Conservation (phyloP, 1,140 invertebrate genomes). For the Trachymyrmex septentrionalis region DNA sequence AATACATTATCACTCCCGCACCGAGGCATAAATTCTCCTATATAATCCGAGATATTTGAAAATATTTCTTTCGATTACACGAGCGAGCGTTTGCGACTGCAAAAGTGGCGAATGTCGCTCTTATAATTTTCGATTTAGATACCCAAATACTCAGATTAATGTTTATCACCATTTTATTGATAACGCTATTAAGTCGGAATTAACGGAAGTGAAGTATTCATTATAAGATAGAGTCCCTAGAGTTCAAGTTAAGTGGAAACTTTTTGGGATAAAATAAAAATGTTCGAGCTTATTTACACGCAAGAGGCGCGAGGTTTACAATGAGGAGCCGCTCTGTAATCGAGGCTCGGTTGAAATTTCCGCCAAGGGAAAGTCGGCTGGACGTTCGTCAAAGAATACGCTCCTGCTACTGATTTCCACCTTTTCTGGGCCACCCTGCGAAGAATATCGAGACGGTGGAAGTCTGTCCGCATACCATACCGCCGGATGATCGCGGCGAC, state of each 20-base stretch:
- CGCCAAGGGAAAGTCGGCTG: constrained; percentile 54
- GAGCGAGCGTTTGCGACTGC: not conserved
- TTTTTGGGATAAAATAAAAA: constrained; percentile 15
- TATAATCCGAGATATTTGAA: constrained; percentile 31
- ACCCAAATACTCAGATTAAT: no score
- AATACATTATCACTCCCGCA: constrained; percentile 57
- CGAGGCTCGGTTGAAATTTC: constrained; percentile 27
- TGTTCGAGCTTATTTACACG: not conserved
- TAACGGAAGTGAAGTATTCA: not conserved
- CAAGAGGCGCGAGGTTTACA: not conserved
- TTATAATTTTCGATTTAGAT: not conserved
- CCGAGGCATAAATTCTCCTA: constrained; percentile 47
- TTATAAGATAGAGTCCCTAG: not conserved
- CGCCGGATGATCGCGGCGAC: constrained; percentile 27
- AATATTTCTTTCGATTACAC: constrained; percentile 59
- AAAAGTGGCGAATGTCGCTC: not conserved
- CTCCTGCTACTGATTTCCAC: constrained; percentile 50
- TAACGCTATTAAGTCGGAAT: not conserved
- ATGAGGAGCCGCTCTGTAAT: constrained; percentile 23
- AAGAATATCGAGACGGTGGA: constrained; percentile 49
- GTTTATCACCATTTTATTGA: not conserved
- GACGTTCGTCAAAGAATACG: constrained; percentile 39
- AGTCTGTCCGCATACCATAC: constrained; percentile 55
- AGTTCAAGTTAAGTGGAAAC: not conserved
- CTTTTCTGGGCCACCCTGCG: constrained; percentile 62